phyloP scores from a whole-genome alignment of 1,140 invertebrate species.

The Tetramorium parvispinum region DNA sequence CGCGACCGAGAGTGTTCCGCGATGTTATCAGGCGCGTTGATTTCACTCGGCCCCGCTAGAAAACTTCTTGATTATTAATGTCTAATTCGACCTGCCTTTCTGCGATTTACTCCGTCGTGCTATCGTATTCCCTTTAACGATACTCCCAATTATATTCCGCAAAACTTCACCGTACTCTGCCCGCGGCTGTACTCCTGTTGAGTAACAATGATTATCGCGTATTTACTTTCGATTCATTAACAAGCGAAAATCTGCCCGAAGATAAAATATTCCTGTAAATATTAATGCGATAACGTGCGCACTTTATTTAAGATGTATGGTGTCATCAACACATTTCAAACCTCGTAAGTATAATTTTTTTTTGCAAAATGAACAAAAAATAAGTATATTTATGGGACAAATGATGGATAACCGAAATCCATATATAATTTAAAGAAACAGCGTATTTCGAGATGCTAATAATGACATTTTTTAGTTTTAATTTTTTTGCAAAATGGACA shows the following conservation, averaged over 20 bases:
- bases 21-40: slow-evolving; percentile 26
- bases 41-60: slow-evolving; percentile 16
- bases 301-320: background rate
- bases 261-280: background rate
- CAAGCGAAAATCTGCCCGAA: background rate
- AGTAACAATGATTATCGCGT: background rate
- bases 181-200: background rate
- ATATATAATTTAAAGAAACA: no score
- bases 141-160: slow-evolving; percentile 14
- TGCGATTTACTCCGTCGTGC: background rate
- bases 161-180: background rate
- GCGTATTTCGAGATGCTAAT: no score
- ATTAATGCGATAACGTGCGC: background rate
- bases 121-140: slow-evolving; percentile 18
- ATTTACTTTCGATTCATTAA: background rate
- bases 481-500: no score
- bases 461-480: no score
- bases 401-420: no score
- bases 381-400: no score
- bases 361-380: no score
- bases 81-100: slow-evolving; percentile 10
- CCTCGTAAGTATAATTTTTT: background rate
- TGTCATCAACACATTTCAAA: background rate
- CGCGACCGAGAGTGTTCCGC: background rate
- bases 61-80: slow-evolving; percentile 53